phyloP scores from a whole-genome alignment of 2,888 invertebrate genomes.

The Caenorhabditis sulstoni region DNA sequence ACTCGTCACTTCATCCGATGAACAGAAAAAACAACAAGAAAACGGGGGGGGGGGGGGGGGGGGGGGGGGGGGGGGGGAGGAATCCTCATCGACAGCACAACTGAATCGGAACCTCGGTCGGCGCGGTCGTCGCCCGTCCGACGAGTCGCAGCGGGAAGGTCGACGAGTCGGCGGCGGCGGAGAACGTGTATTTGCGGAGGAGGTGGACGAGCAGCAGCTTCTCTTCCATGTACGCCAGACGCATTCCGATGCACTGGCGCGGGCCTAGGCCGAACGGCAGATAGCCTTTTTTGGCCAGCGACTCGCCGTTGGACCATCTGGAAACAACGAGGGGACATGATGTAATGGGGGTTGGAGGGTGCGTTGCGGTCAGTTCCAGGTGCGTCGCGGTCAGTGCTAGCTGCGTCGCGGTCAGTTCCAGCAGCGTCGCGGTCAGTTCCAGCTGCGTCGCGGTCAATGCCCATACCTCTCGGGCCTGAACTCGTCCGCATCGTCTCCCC shows the following conservation, averaged over 20 bases:
- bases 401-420: too few relatives aligned
- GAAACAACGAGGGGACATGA: too few relatives aligned
- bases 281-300: conserved; percentile 35
- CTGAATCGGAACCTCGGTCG: background rate
- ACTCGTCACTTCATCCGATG: too few relatives aligned
- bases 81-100: too few relatives aligned
- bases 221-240: conserved; percentile 73
- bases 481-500: conserved; percentile 68
- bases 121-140: background rate
- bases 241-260: conserved; percentile 68
- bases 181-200: conserved; percentile 62
- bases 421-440: too few relatives aligned
- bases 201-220: conserved; percentile 69
- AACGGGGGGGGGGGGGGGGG: too few relatives aligned
- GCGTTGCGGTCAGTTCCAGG: too few relatives aligned
- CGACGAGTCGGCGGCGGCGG: conserved; percentile 47
- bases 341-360: too few relatives aligned
- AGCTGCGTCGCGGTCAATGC: too few relatives aligned
- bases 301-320: conserved; percentile 27
- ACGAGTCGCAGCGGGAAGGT: conserved; percentile 33
- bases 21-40: too few relatives aligned
- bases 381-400: too few relatives aligned
- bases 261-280: conserved; percentile 62
- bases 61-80: too few relatives aligned
- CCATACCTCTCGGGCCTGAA: conserved; percentile 64